Percentiles rank a stretch among this genome's conserved stretches.
Evolutionary conservation across 2,797 vertebrate species (phyloP).

Genomic region (Spinibarbus caldwelli): DNA sequence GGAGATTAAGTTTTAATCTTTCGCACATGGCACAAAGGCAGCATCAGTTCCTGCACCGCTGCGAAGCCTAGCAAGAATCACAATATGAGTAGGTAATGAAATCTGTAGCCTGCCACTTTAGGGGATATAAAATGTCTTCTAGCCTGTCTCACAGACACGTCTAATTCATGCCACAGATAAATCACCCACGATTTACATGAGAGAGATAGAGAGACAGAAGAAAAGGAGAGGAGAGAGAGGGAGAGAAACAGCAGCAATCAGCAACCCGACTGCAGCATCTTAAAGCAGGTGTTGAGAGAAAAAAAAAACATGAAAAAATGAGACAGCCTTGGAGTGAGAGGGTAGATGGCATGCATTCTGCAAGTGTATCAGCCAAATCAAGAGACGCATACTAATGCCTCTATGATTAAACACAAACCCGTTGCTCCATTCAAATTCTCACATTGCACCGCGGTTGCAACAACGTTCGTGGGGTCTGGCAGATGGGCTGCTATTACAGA

Average conservation of each 20-base stretch:
- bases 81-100: conserved; percentile 53
- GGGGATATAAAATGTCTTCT: conserved; percentile 47
- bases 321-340: conserved; percentile 48
- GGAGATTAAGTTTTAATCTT: conserved; percentile 53
- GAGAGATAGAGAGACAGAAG: conserved; percentile 8
- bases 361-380: conserved; percentile 55
- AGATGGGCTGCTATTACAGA: conserved; percentile 52
- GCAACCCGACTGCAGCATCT: conserved; percentile 19
- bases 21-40: conserved; percentile 46
- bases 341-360: conserved; percentile 41
- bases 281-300: conserved; percentile 39
- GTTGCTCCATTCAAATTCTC: conserved; percentile 51
- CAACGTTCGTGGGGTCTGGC: conserved; percentile 34
- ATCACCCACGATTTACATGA: conserved; percentile 48
- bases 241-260: conserved; percentile 32
- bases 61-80: conserved; percentile 45
- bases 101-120: conserved; percentile 55
- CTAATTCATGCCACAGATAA: conserved; percentile 48
- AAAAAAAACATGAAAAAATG: conserved; percentile 22
- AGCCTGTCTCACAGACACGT: conserved; percentile 42
- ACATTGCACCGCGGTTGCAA: conserved; percentile 49
- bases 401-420: conserved; percentile 72
- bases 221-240: background rate
- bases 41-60: conserved; percentile 38
- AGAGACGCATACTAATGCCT: conserved; percentile 67